Conservation (phyloP, 2,888 invertebrate genomes). For the Apodemia mormo region DNA sequence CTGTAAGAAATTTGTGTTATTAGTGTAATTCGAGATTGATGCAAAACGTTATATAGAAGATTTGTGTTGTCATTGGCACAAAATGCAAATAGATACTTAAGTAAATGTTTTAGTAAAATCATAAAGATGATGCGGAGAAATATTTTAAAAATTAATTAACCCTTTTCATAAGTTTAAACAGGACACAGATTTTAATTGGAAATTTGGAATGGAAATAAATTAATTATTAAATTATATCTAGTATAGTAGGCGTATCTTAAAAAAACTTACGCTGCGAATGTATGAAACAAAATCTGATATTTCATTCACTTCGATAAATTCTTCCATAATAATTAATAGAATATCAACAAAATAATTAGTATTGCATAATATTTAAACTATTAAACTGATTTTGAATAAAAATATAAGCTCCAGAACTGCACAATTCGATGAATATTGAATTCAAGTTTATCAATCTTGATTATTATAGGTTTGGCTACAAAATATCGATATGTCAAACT, state of each 20-base stretch:
- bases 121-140: too few species aligned
- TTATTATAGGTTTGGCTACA: background rate
- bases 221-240: background rate
- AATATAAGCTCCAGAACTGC: background rate
- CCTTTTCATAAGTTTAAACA: too few species aligned
- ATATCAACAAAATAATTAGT: conserved; percentile 24
- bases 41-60: too few species aligned
- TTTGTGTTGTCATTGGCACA: too few species aligned
- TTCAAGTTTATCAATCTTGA: background rate
- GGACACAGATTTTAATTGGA: too few species aligned
- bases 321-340: conserved; percentile 66
- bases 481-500: too few species aligned
- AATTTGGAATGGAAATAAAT: background rate
- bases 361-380: background rate
- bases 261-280: conserved; percentile 87
- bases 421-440: background rate
- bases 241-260: conserved; percentile 3
- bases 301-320: conserved; percentile 86
- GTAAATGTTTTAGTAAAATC: too few species aligned
- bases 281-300: conserved; percentile 90
- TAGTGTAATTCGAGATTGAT: too few species aligned
- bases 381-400: background rate
- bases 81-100: too few species aligned
- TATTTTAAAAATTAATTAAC: too few species aligned
- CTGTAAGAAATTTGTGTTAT: too few species aligned